Evolutionary conservation across 2,797 vertebrate genomes (phyloP), one percentile per base, ranked within the genome.

Genomic region (Alcedo quadribrachys): DNA sequence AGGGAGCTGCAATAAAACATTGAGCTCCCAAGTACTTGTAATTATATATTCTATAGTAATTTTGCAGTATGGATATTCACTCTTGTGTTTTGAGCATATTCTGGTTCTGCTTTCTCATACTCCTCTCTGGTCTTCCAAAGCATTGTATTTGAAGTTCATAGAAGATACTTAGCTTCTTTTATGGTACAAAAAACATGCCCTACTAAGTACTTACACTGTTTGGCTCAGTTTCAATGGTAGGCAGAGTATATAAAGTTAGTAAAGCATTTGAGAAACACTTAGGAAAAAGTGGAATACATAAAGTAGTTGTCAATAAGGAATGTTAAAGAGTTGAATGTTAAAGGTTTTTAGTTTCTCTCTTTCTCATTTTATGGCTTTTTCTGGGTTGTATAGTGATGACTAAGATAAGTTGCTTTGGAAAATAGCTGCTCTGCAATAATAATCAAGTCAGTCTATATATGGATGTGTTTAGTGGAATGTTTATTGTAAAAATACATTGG

Each of bases 331-430:
- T 27, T 50, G 48, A 50, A 50, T 27, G 48, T 50, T 51, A 51
- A 84, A 76, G 63, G 75, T 4, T 94, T 93, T 93, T 45, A 88
- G 81, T 94, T 93, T 94, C 83, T 81, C 80, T 89, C 82, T 68
- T 94, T 93, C 65, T 67, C 12, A 30, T 79, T 93, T 92, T 92
- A 76, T 79, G 54, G 21, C 88, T 94, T 85, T 40, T 79, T 86
- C 74, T 81, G 16, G 77, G 48, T 50, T 87, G 42, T 77, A 50
- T n/a, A n/a, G 60, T 50, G 70, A 86, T 91, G 88, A 81, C 57
- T 87, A 67, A 91, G 71, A 90, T 58, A 94, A 82, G 67, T 87
- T 92, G 57, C 81, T 84, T 81, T 93, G 90, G 86, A 92, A 96
- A 94, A 90, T 77, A 70, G 48, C 71, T 79, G 67, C 14, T 81